Evolutionary conservation across 1,140 invertebrate species (phyloP).

Genomic region (Drosophila jambulina): DNA sequence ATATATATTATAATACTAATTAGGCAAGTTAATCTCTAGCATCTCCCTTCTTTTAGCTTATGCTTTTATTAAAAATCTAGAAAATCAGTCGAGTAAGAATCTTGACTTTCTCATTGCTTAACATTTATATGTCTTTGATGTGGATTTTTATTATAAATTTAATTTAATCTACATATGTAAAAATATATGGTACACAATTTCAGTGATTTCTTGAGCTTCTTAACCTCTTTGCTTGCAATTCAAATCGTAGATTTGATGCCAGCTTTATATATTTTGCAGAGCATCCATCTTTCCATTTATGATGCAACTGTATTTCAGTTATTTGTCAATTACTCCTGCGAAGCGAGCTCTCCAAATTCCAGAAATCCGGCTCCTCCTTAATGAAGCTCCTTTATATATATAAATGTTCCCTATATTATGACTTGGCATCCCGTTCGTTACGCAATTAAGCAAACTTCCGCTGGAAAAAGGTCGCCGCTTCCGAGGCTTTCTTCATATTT

Average conservation of each 20-base stretch:
- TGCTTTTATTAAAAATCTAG: too few relatives aligned
- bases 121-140: too few relatives aligned
- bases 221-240: not conserved
- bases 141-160: too few relatives aligned
- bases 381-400: not conserved
- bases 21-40: too few relatives aligned
- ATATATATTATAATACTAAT: too few relatives aligned
- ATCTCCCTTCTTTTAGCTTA: too few relatives aligned
- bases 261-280: not conserved
- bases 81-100: too few relatives aligned
- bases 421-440: conserved; percentile 36
- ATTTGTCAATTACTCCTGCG: conserved; percentile 24
- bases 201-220: too few relatives aligned
- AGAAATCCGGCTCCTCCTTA: conserved; percentile 6
- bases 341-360: conserved; percentile 3
- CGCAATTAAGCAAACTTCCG: conserved; percentile 76
- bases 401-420: not conserved
- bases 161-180: too few relatives aligned
- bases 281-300: conserved; percentile 9
- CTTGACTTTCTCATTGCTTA: too few relatives aligned
- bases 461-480: conserved; percentile 67
- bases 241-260: too few relatives aligned
- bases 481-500: conserved; percentile 78
- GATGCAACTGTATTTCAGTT: conserved; percentile 28
- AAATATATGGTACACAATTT: too few relatives aligned